These are phyloP conservation scores for Danio kyathit DNA, from an alignment of 2,797 vertebrate species.

Conservation along the genomic window DNA sequence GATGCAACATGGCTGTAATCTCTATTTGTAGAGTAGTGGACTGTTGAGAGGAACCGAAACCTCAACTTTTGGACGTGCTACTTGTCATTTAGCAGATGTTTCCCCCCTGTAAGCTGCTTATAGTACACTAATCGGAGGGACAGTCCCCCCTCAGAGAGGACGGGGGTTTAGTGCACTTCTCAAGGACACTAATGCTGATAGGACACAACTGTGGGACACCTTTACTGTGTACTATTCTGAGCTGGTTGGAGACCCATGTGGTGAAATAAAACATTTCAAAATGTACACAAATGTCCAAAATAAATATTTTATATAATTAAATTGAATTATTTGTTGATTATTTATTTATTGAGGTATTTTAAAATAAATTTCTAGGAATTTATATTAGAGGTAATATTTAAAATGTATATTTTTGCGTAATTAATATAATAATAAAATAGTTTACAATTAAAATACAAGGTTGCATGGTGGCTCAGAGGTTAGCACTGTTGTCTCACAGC, in stretches of 20 bases:
- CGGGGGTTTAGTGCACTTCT: background rate
- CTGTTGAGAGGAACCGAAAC: constrained; percentile 11
- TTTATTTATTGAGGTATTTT: no score
- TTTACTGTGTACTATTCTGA: background rate
- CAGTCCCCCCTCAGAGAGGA: background rate
- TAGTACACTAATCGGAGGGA: background rate
- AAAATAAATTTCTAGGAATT: no score
- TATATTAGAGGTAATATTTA: no score
- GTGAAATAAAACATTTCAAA: no score
- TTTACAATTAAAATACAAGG: no score
- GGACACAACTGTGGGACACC: background rate
- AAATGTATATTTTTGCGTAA: no score
- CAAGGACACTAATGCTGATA: constrained; percentile 6
- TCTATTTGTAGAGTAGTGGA: background rate
- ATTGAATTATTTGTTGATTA: no score
- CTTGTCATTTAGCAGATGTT: background rate
- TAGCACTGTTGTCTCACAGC: no score
- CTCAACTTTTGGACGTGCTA: background rate
- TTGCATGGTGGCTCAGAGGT: no score
- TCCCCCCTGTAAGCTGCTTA: background rate
- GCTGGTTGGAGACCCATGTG: background rate
- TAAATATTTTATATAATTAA: no score
- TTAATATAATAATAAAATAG: no score
- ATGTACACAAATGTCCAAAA: no score
- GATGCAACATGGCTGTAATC: constrained; percentile 4